Percentiles rank a stretch among this genome's conserved stretches.
Evolutionary conservation across 2,113 vertebrate species (phyloP).

Genomic region (Ammospiza nelsoni): DNA sequence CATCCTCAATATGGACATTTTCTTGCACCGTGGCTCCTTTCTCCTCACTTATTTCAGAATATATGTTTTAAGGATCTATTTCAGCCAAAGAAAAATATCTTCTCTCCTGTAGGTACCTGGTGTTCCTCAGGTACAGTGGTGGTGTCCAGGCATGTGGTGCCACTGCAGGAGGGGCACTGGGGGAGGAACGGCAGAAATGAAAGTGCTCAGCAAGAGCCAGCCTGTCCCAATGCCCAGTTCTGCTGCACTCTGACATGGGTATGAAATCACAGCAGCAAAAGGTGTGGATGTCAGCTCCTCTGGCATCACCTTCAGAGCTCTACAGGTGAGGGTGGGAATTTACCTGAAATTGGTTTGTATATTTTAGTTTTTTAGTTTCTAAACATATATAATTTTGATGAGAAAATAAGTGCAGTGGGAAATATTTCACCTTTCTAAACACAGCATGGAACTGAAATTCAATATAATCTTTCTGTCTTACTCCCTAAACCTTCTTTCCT

Average conservation of each 20-base stretch:
- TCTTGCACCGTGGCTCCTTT: neutral
- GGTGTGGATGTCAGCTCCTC: neutral
- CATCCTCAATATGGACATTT: neutral
- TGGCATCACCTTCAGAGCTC: neutral
- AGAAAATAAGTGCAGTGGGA: neutral
- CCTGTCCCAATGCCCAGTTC: neutral
- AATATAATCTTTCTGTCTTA: neutral
- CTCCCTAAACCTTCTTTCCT: neutral
- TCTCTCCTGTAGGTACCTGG: neutral
- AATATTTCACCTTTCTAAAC: neutral
- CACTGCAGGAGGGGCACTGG: neutral
- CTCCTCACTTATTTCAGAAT: neutral
- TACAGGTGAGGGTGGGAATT: neutral
- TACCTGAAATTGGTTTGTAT: rapidly evolving
- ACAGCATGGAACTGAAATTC: neutral
- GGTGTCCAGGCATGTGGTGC: neutral
- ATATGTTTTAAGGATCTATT: neutral
- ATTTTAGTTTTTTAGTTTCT: neutral
- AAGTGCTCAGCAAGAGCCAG: neutral
- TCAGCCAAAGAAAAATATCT: neutral
- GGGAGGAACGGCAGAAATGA: neutral
- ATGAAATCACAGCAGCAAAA: neutral
- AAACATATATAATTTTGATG: rapidly evolving
- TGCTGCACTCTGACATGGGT: rapidly evolving
- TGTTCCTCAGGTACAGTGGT: neutral